A percentile compares a stretch with the other conserved stretches of the same genome.
phyloP scores from a whole-genome alignment of 2,797 vertebrate genomes.

The Nasua narica region DNA sequence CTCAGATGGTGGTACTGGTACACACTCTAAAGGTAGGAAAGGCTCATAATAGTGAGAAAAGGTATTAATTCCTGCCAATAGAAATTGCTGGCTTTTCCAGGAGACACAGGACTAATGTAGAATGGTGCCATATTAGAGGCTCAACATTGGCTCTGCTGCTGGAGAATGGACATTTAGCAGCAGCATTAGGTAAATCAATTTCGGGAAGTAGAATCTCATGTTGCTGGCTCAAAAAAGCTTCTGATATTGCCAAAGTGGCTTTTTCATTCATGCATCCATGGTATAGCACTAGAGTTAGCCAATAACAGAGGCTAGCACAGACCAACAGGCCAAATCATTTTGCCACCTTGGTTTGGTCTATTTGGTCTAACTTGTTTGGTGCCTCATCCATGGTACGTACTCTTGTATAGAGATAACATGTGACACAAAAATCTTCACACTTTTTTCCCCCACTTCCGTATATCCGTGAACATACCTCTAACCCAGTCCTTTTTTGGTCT shows the following conservation, averaged over 20 bases:
- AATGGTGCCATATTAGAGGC: not conserved
- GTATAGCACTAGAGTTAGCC: not conserved
- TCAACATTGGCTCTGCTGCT: not conserved
- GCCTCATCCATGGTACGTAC: not conserved
- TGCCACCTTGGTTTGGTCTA: not conserved
- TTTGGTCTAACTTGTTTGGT: not conserved
- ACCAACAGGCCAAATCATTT: not conserved
- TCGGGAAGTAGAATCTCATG: not conserved
- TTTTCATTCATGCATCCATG: not conserved
- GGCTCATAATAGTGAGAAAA: not conserved
- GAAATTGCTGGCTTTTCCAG: not conserved
- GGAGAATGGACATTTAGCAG: not conserved
- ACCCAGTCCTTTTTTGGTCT: not conserved
- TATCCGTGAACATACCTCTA: not conserved
- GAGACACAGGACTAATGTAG: not conserved
- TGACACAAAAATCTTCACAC: not conserved
- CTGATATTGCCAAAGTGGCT: not conserved
- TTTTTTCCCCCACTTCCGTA: not conserved
- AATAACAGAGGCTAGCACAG: not conserved
- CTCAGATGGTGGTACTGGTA: not conserved
- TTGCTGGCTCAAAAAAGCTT: not conserved
- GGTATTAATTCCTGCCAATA: not conserved
- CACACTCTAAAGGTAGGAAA: not conserved
- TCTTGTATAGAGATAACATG: not conserved
- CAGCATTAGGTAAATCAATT: not conserved